Base-by-base conservation (phyloP, 2,113 vertebrate genomes). In the Phoxinus phoxinus region DNA sequence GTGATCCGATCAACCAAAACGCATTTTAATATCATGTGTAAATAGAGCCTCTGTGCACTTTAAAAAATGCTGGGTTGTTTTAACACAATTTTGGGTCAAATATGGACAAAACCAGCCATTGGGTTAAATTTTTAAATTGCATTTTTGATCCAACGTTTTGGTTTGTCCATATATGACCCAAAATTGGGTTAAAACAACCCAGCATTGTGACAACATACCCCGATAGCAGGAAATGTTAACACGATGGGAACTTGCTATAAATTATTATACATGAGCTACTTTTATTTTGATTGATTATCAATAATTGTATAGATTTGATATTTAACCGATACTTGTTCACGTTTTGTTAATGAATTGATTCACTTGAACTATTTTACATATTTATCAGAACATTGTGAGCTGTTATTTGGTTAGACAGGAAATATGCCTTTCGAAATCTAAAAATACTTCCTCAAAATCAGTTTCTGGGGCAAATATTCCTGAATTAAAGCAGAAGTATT, bases 161-260 rank as follows among this genome's bases (percentile, higher is more conserved):
- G n/a, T n/a, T n/a, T n/a, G n/a, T n/a, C n/a, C n/a, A n/a, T n/a
- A n/a, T n/a, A n/a, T n/a, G n/a, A n/a, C n/a, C n/a, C n/a, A n/a
- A n/a, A n/a, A n/a, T n/a, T n/a, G n/a, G n/a, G n/a, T n/a, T n/a
- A n/a, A n/a, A n/a, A n/a, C n/a, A n/a, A n/a, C n/a, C n/a, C n/a
- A n/a, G n/a, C n/a, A n/a, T n/a, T n/a, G 63, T 67, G 63, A 67
- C 63, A 35, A 35, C 63, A 67, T 67, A 30, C 63, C 63, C 63
- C 63, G 21, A 35, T 35, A 67, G 65, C 30, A 35, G 12, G 46
- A 48, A 3, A 13, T 48, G 11, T 48, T 48, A 3, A 8, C 30
- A 67, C 17, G 17, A 19, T 65, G 63, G 15, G 27, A 67, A 32
- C 27, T 30, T 32, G 67, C 32, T 13, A 69, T 21, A 9, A 69